These are phyloP conservation scores for Bombus soroeensis DNA, from an alignment of 1,140 invertebrate species.

Conservation along the genomic window DNA sequence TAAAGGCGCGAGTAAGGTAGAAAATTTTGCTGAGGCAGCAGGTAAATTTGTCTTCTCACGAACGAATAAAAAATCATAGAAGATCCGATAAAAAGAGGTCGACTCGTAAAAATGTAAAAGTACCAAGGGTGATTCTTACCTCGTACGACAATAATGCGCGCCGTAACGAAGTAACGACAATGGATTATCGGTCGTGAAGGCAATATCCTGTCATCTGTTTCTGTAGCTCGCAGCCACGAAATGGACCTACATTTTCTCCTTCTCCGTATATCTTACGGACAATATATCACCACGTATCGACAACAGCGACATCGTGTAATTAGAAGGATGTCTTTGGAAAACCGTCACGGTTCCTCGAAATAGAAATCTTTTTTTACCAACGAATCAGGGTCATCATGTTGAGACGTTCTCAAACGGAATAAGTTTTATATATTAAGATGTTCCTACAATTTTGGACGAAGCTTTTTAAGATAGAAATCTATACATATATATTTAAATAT, in stretches of 20 bases:
- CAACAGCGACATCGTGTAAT: constrained; percentile 15
- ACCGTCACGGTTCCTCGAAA: too few relatives aligned
- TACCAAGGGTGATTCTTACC: neutral
- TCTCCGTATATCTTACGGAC: neutral
- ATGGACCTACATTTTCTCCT: constrained; percentile 28
- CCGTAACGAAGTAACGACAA: constrained; percentile 44
- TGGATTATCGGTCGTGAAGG: constrained; percentile 48
- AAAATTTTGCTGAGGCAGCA: neutral
- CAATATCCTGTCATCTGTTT: constrained; percentile 47
- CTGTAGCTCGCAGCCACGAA: neutral
- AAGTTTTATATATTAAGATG: too few relatives aligned
- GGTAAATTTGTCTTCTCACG: constrained; percentile 20
- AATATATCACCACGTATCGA: constrained; percentile 40
- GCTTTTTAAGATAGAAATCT: too few relatives aligned
- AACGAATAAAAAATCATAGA: neutral
- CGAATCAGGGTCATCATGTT: too few relatives aligned
- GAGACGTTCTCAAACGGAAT: too few relatives aligned
- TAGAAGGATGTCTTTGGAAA: constrained; percentile 5
- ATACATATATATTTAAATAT: too few relatives aligned
- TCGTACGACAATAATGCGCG: constrained; percentile 23
- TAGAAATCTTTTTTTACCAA: too few relatives aligned
- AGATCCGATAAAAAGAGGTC: neutral
- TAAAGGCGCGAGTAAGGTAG: neutral
- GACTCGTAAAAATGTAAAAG: constrained; percentile 29
- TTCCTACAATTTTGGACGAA: too few relatives aligned